These are phyloP conservation scores for Pemphigus obesinymphae DNA, from an alignment of 1,140 invertebrate species.

Conservation along the genomic window DNA sequence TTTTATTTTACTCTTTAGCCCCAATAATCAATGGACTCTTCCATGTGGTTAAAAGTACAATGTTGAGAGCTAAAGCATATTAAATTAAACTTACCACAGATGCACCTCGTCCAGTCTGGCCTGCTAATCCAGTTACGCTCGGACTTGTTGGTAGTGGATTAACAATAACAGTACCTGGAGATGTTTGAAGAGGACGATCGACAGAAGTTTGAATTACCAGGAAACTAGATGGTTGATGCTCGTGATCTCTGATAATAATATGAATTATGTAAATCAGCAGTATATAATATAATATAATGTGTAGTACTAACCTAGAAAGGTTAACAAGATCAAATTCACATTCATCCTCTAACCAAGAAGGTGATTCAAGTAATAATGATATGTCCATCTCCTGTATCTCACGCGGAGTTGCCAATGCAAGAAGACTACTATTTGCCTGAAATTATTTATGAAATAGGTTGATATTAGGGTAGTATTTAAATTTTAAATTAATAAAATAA, in stretches of 20 bases:
- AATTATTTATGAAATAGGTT: neutral
- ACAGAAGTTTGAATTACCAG: slow-evolving; percentile 83
- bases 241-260: slow-evolving; percentile 55
- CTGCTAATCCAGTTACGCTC: slow-evolving; percentile 60
- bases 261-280: neutral
- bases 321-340: slow-evolving; percentile 92
- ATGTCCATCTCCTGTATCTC: slow-evolving; percentile 98
- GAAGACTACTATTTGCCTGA: slow-evolving; percentile 72
- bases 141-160: slow-evolving; percentile 53
- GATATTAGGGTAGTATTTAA: neutral
- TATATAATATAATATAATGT: slow-evolving; percentile 22
- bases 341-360: slow-evolving; percentile 89
- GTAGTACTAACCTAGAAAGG: slow-evolving; percentile 54
- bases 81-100: slow-evolving; percentile 69
- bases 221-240: slow-evolving; percentile 68
- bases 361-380: slow-evolving; percentile 78
- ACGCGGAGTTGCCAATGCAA: slow-evolving; percentile 88
- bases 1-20: slow-evolving; percentile 13
- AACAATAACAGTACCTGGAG: slow-evolving; percentile 47
- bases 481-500: slow-evolving; percentile 25
- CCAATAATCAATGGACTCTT: slow-evolving; percentile 17
- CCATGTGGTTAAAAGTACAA: neutral
- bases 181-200: slow-evolving; percentile 61
- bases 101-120: slow-evolving; percentile 79
- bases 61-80: neutral